A percentile compares a stretch with the other conserved stretches of the same genome.
phyloP scores from a whole-genome alignment of 1,140 invertebrate genomes.

The Eumeta japonica region DNA sequence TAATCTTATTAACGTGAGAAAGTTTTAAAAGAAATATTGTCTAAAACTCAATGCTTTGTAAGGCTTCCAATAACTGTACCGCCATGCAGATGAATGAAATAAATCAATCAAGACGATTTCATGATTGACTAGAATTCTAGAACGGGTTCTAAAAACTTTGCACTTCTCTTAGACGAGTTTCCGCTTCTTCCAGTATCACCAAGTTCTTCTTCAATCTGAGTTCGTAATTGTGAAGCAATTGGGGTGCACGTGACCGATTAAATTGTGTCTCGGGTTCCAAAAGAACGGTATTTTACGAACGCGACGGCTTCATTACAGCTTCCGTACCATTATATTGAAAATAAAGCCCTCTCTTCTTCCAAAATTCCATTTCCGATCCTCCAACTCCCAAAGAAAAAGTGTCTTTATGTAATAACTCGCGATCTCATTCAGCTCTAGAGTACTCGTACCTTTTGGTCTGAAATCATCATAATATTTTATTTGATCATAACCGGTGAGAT shows the following conservation, averaged over 20 bases:
- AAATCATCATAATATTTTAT: constrained; percentile 6
- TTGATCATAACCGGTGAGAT: background rate
- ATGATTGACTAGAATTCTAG: too few species aligned
- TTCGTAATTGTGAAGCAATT: constrained; percentile 21
- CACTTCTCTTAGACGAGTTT: background rate
- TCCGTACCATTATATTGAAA: constrained; percentile 46
- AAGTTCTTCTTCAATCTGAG: constrained; percentile 26
- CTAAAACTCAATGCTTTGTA: too few species aligned
- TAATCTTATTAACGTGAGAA: too few species aligned
- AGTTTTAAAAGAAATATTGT: too few species aligned
- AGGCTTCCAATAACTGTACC: too few species aligned
- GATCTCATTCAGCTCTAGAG: constrained; percentile 26
- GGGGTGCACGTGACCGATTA: constrained; percentile 27
- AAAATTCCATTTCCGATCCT: constrained; percentile 31
- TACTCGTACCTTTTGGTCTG: constrained; percentile 35
- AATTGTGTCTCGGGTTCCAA: constrained; percentile 48
- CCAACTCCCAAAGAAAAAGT: constrained; percentile 37
- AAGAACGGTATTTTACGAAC: constrained; percentile 46
- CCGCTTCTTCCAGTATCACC: constrained; percentile 17
- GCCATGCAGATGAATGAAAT: too few species aligned
- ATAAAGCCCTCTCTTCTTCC: constrained; percentile 43
- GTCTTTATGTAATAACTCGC: constrained; percentile 40
- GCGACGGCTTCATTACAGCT: constrained; percentile 30
- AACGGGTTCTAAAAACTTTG: background rate
- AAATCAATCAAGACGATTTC: too few species aligned